Evolutionary conservation across 2,113 vertebrate genomes (phyloP).

Genomic region (Calyptomena viridis): DNA sequence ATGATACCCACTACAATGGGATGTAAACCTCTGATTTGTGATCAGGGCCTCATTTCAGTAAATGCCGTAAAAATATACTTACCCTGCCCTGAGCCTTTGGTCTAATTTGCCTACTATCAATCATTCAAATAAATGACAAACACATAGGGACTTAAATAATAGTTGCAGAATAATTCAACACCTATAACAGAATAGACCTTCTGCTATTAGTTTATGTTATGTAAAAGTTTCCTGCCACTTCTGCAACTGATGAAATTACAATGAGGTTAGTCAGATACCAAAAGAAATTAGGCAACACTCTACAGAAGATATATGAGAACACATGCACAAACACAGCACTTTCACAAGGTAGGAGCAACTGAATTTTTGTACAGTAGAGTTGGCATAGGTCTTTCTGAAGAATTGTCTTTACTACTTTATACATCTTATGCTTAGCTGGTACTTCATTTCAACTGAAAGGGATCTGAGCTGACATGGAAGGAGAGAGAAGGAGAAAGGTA

Average conservation of each 20-base stretch:
- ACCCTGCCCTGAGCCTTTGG: neutral
- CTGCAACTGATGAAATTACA: neutral
- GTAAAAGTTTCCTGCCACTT: neutral
- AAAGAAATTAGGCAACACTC: constrained; percentile 16
- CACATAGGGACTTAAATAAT: neutral
- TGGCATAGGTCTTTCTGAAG: neutral
- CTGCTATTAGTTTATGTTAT: neutral
- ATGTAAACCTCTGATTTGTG: neutral
- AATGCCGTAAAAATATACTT: neutral
- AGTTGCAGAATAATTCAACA: neutral
- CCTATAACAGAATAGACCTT: neutral
- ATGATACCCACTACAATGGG: neutral
- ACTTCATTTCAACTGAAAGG: neutral
- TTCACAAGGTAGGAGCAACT: neutral
- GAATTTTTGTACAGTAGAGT: neutral
- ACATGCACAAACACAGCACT: neutral
- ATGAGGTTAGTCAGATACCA: constrained; percentile 46
- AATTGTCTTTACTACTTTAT: constrained; percentile 9
- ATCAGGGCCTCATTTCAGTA: neutral
- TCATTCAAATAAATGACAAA: constrained; percentile 9
- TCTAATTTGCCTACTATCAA: neutral
- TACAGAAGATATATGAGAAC: neutral
- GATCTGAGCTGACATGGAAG: constrained; percentile 20
- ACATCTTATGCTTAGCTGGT: neutral
- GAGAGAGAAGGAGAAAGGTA: neutral